Evolutionary conservation across 2,113 vertebrate species (phyloP), one percentile per base, ranked within the genome.

Genomic region (Tringa solitaria): DNA sequence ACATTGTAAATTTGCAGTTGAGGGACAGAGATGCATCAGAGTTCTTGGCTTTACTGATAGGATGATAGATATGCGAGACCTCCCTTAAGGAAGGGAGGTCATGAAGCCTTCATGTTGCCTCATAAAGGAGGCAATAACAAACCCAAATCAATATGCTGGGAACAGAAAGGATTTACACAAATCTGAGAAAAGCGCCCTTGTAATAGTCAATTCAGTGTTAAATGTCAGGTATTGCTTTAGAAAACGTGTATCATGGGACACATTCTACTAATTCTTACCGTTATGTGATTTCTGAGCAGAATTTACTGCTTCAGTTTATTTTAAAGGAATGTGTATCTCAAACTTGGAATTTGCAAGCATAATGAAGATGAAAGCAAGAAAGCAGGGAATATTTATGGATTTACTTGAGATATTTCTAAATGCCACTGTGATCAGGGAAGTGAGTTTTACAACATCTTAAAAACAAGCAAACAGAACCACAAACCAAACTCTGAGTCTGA

Each of bases 201-300:
- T 30, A 19, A 8, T 37, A 37, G 32, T 50, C 11, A 33, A n/a
- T 59, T 63, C 10, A 15, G 14, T 43, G n/a, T n/a, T 33, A 30
- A 35, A 39, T 81, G 18, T 39, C 50, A 57, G 17, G 8, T 74
- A 18, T 12, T 51, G 54, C 33, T 70, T 78, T n/a, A 45, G 22
- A 33, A 51, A 93, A 50, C 12, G 1, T 11, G 12, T 30, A 16
- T 32, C 2, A 1, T 28, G 35, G 45, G 30, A 12, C 6, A 18
- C 0, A 0, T 22, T 43, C 21, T 26, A 23, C 39, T 15, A 28
- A 26, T 33, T 72, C 18, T 74, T 26, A 39, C 8, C 3, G 48
- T 51, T 3, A 3, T 10, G 6, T 27, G 12, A 9, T 39, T 87
- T 46, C 67, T 24, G 5, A 60, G 26, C 8, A 56, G n/a, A 86